Base-by-base conservation (phyloP, 1,140 invertebrate genomes). In the Bradysia coprophila region DNA sequence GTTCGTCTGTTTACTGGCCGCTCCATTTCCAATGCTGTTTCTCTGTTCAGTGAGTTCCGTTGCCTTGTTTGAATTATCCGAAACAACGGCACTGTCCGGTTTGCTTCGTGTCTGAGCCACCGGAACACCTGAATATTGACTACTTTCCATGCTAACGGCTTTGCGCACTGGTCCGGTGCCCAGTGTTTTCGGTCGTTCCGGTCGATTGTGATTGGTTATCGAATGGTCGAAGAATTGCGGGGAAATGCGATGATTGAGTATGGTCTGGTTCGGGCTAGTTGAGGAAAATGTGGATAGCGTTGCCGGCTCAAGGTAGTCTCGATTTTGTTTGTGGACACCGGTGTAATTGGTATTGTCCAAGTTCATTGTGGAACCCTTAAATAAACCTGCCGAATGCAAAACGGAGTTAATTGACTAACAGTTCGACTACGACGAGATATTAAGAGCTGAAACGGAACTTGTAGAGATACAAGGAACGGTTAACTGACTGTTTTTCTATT, bases 321-420 rank as follows among this genome's bases (percentile, higher is more conserved):
- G 49, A 34, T 43, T 48, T 15, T 31, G 45, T 33, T 41, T 28
- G 42, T 41, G 44, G 43, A 45, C 57, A 54, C 13, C 32, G 61
- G 49, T 58, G 46, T 42, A 46, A 53, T 64, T 59, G 55, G 10
- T 54, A 45, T 46, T 54, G 59, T 72, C 68, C 43, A 73, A 63
- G 22, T 63, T 71, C 56, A 67, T 73, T 43, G 77, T 76, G 31
- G 80, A 81, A 48, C 81, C 80, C 59, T 82, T 83, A 54, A 82
- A 70, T 46, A 85, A 66, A 57, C 81, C 78, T 81, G 64, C 4
- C 16, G n/a, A n/a, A n/a, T n/a, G n/a, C n/a, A n/a, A n/a, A 59
- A 49, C 56, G 55, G 63, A 59, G 45, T 42, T 21, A 50, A 45
- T n/a, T n/a, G n/a, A n/a, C n/a, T n/a, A n/a, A n/a, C n/a, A n/a